phyloP scores from a whole-genome alignment of 2,113 vertebrate genomes.

The Silurus asotus region DNA sequence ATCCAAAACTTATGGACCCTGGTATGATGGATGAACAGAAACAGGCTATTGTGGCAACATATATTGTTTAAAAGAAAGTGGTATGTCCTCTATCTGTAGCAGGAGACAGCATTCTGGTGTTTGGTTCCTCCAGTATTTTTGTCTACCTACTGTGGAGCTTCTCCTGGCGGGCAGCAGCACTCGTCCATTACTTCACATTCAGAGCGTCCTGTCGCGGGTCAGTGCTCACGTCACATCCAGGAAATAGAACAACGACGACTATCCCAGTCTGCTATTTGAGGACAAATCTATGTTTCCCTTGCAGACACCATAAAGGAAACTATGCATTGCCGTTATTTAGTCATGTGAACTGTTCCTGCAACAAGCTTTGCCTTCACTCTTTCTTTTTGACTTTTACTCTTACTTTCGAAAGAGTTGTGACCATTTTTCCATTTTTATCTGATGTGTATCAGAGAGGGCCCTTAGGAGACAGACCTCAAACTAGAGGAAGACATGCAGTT shows the following conservation, averaged over 20 bases:
- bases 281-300: conserved; percentile 40
- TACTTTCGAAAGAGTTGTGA: conserved; percentile 1
- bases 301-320: conserved; percentile 20
- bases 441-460: conserved; percentile 7
- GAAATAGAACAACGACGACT: conserved; percentile 44
- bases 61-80: conserved; percentile 11
- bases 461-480: neutral
- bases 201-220: conserved; percentile 43
- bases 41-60: neutral
- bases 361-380: neutral
- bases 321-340: conserved; percentile 46
- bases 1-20: conserved; percentile 17
- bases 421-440: conserved; percentile 1
- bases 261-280: conserved; percentile 46
- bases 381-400: neutral
- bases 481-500: neutral
- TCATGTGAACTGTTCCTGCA: conserved; percentile 41
- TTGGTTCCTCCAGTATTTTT: conserved; percentile 48
- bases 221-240: conserved; percentile 31
- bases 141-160: conserved; percentile 36
- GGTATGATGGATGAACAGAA: conserved; percentile 16
- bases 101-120: conserved; percentile 18
- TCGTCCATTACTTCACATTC: conserved; percentile 5
- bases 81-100: conserved; percentile 25
- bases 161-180: conserved; percentile 37